Evolutionary conservation across 2,888 invertebrate genomes (phyloP).

Genomic region (Diogma glabrata): DNA sequence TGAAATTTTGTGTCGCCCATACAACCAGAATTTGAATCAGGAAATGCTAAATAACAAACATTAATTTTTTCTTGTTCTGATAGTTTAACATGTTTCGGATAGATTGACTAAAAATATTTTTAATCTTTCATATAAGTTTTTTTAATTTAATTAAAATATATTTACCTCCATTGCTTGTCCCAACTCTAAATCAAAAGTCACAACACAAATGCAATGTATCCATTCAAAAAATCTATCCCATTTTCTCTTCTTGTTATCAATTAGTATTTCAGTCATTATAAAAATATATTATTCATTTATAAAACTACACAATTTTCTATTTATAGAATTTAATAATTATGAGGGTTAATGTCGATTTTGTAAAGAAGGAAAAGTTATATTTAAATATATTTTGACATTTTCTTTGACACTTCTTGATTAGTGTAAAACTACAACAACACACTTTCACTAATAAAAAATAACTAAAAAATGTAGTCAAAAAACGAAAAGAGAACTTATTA

Average conservation of each 20-base stretch:
- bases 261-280: slow-evolving; percentile 4
- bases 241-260: slow-evolving; percentile 14
- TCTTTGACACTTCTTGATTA: slow-evolving; percentile 4
- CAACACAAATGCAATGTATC: slow-evolving; percentile 95
- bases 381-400: not conserved
- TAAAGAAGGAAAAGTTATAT: not conserved
- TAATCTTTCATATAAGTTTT: not conserved
- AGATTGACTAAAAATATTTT: slow-evolving; percentile 50
- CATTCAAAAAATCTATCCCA: slow-evolving; percentile 81
- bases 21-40: slow-evolving; percentile 97
- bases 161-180: slow-evolving; percentile 93
- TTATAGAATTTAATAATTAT: not conserved
- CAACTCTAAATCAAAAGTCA: slow-evolving; percentile 96
- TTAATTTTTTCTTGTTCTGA: slow-evolving; percentile 81
- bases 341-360: too few relatives aligned
- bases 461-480: not conserved
- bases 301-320: not conserved
- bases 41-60: slow-evolving; percentile 96
- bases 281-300: not conserved
- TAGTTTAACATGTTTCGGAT: slow-evolving; percentile 65
- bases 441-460: slow-evolving; percentile 7
- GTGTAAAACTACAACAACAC: too few relatives aligned
- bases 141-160: slow-evolving; percentile 6
- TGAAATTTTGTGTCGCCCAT: slow-evolving; percentile 98
- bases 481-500: not conserved